Evolutionary conservation across 1,140 invertebrate species (phyloP).

Genomic region (Cylas formicarius): DNA sequence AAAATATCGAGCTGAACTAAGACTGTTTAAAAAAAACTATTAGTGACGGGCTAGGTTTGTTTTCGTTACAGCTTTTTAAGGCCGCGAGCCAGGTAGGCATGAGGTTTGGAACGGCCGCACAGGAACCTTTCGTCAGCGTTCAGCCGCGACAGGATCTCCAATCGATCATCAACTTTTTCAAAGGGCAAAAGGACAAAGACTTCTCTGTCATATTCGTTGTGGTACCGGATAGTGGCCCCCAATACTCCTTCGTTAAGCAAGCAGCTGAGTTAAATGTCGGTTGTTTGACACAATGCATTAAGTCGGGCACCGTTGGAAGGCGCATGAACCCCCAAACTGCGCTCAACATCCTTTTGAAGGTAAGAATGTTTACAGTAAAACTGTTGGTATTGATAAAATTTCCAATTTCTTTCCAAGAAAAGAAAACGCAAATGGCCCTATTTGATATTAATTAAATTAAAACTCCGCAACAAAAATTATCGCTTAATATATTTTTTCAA

Average conservation of each 20-base stretch:
- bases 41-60: no score
- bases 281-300: constrained; percentile 77
- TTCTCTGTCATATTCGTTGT: constrained; percentile 50
- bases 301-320: constrained; percentile 48
- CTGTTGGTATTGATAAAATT: not conserved
- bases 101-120: constrained; percentile 9
- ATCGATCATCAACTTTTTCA: constrained; percentile 22
- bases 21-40: no score
- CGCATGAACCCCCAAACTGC: constrained; percentile 46
- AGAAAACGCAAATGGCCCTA: no score
- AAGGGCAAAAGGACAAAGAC: constrained; percentile 21
- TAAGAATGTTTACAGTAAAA: constrained; percentile 55
- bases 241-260: constrained; percentile 57
- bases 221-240: constrained; percentile 39
- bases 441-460: no score
- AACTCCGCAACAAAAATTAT: no score
- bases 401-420: no score
- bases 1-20: no score
- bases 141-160: constrained; percentile 4
- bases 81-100: constrained; percentile 17
- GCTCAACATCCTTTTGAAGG: constrained; percentile 74
- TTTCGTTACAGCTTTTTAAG: constrained; percentile 23
- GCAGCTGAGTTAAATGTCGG: constrained; percentile 66
- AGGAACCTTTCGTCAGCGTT: constrained; percentile 16
- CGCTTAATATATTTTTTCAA: no score